A percentile compares a stretch with the other conserved stretches of the same genome.
phyloP scores from a whole-genome alignment of 1,140 invertebrate species.

The Tribolium castaneum region DNA sequence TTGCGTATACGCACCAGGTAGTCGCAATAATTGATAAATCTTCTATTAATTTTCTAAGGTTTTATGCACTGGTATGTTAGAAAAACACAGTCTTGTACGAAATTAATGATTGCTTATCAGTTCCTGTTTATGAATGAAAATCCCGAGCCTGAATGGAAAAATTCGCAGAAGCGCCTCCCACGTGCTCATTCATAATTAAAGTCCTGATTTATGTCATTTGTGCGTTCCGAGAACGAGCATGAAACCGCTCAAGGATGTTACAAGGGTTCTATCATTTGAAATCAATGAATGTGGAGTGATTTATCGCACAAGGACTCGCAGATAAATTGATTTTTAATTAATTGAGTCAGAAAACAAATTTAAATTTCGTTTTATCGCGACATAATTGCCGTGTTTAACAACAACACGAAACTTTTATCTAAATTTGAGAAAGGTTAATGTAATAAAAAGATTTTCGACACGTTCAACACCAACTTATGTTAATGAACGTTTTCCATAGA shows the following conservation, averaged over 20 bases:
- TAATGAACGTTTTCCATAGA: background rate
- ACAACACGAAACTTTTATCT: background rate
- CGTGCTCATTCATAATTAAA: background rate
- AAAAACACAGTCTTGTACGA: background rate
- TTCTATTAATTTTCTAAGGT: constrained; percentile 1
- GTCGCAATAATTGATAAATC: constrained; percentile 1
- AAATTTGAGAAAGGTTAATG: background rate
- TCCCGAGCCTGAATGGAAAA: background rate
- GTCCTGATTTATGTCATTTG: background rate
- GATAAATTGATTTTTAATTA: constrained; percentile 9
- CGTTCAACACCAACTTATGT: background rate
- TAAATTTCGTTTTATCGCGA: background rate
- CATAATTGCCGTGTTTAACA: constrained; percentile 6
- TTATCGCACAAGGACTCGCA: background rate
- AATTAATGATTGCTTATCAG: background rate
- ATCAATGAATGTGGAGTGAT: background rate
- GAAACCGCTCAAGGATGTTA: background rate
- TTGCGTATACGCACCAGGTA: constrained; percentile 12
- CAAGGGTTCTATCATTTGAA: background rate
- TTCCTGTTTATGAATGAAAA: constrained; percentile 2
- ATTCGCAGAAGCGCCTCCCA: background rate
- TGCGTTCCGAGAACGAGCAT: background rate
- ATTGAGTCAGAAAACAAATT: constrained; percentile 13
- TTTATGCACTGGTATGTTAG: background rate
- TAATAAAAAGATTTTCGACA: background rate